Evolutionary conservation across 2,888 invertebrate genomes (phyloP), one percentile per base, ranked within the genome.

Genomic region (Automeris io): DNA sequence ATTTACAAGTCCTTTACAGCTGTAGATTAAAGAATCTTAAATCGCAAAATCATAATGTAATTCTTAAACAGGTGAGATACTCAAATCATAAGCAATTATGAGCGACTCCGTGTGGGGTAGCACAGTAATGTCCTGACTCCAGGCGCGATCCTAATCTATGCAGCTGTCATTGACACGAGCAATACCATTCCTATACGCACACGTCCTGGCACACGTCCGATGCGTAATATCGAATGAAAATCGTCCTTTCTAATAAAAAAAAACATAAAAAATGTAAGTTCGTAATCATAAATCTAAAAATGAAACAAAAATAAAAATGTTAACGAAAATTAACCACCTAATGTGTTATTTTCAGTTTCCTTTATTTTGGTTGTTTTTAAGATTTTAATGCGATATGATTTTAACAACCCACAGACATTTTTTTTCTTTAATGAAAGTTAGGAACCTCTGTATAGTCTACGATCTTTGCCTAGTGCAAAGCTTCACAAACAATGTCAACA

Each of bases 141-240:
- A n/a, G n/a, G n/a, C 55, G 49, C 58, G 74, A 75, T 75, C 48
- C 46, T 57, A 60, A 75, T 75, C 74, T 48, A 48, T 39, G 58
- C 76, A 76, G 75, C 76, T 76, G 76, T 70, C 68, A 58, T 42
- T 50, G 58, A 57, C 63, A 67, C 63, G 64, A 57, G 58, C 56
- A 56, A 39, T 33, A 26, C 25, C 38, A 39, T 7, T 26, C 35
- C 25, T 33, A 35, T 34, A 42, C 40, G 18, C 9, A 11, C 12
- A 24, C n/a, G n/a, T n/a, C n/a, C n/a, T n/a, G n/a, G n/a, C 13
- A 13, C 34, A 34, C 22, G 16, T 23, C 16, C n/a, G 23, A 23
- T 11, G 12, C 12, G 5, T 12, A 5, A n/a, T 23, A 23, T 33
- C 33, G 12, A 3, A 22, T 16, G n/a, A 8, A 29, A 29, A 16